A percentile compares a stretch with the other conserved stretches of the same genome.
Evolutionary conservation across 2,113 vertebrate genomes (phyloP).

Genomic region (Oncorhynchus tshawytscha): DNA sequence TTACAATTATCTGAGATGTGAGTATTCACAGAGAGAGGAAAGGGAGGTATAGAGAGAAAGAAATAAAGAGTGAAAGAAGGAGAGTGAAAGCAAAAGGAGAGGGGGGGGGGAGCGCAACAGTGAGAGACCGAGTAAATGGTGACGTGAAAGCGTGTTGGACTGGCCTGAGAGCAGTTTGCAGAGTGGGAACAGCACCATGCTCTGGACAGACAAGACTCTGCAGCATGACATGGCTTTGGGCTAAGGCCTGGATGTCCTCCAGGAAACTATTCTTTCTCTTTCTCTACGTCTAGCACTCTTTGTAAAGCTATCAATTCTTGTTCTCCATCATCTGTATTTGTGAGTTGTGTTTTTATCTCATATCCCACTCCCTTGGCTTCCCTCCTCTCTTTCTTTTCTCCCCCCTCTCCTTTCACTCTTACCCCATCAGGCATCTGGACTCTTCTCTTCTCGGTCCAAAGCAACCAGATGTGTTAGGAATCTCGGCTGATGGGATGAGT

Average conservation of each 20-base stretch:
- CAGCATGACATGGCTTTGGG: constrained; percentile 8
- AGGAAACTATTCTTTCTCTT: background rate
- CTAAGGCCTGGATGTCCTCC: constrained; percentile 13
- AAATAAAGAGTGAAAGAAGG: background rate
- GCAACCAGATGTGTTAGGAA: constrained; percentile 65
- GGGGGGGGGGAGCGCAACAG: background rate
- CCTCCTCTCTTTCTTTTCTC: constrained; percentile 4
- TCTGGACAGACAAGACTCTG: constrained; percentile 38
- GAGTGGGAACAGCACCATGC: constrained; percentile 62
- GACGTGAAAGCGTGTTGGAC: constrained; percentile 31
- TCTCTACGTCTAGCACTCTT: constrained; percentile 17
- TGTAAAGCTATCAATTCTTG: constrained; percentile 5
- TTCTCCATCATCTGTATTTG: background rate
- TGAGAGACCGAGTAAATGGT: background rate
- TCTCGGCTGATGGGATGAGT: constrained; percentile 45
- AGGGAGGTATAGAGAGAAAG: background rate
- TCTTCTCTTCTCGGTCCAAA: constrained; percentile 53
- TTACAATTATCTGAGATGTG: too few species aligned
- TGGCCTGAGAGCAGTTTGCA: constrained; percentile 68
- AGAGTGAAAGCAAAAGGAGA: background rate
- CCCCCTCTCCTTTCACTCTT: background rate
- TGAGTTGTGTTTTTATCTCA: constrained; percentile 13
- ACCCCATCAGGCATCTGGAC: constrained; percentile 35
- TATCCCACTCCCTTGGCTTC: constrained; percentile 24
- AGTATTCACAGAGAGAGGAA: background rate